phyloP scores from a whole-genome alignment of 2,113 vertebrate genomes.

The Cyprinodon variegatus region DNA sequence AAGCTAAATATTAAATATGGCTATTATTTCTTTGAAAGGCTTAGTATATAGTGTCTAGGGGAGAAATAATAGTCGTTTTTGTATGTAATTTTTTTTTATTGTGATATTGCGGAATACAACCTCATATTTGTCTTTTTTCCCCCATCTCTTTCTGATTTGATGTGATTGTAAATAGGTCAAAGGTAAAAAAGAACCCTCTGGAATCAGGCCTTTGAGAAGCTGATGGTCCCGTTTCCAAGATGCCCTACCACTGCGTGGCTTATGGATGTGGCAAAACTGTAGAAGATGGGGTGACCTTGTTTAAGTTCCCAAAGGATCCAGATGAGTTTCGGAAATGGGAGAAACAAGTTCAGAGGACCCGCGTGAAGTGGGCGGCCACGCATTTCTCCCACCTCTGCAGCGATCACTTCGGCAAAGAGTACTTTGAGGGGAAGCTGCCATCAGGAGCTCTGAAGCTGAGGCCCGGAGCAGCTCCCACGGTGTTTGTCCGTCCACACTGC shows the following conservation, averaged over 20 bases:
- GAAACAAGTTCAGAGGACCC: conserved; percentile 80
- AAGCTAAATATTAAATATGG: background rate
- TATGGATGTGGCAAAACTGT: conserved; percentile 78
- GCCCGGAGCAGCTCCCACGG: conserved; percentile 75
- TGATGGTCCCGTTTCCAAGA: conserved; percentile 23
- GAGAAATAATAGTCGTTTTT: background rate
- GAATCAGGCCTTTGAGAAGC: background rate
- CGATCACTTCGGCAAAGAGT: conserved; percentile 80
- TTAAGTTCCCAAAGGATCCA: conserved; percentile 78
- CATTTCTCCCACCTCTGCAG: conserved; percentile 75
- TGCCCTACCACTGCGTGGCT: conserved; percentile 79
- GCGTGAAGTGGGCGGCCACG: conserved; percentile 69
- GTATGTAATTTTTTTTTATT: background rate
- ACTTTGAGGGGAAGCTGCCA: conserved; percentile 68
- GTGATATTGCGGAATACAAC: background rate
- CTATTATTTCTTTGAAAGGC: background rate
- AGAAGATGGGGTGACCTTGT: conserved; percentile 72
- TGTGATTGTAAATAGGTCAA: background rate
- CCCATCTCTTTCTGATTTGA: background rate
- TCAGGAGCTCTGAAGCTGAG: conserved; percentile 61
- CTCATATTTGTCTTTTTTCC: no score
- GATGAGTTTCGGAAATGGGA: conserved; percentile 78
- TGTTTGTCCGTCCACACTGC: conserved; percentile 75
- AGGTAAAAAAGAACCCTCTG: background rate
- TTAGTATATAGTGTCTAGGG: background rate